A percentile compares a stretch with the other conserved stretches of the same genome.
Evolutionary conservation across 1,140 invertebrate species (phyloP).

Genomic region (Papilio machaon): DNA sequence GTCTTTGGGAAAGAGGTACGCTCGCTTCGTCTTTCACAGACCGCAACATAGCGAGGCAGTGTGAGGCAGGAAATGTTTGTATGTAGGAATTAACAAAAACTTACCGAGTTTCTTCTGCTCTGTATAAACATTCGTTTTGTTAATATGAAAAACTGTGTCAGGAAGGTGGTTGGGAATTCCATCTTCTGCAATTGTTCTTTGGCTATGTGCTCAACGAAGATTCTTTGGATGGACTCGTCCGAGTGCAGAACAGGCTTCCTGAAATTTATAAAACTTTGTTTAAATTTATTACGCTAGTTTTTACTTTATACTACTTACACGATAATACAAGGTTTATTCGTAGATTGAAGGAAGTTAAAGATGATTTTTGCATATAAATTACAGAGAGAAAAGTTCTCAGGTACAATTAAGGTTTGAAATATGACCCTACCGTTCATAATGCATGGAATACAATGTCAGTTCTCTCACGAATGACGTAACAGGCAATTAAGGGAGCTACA

Average conservation of each 20-base stretch:
- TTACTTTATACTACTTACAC: no score
- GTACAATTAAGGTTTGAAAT: background rate
- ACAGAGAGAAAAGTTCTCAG: background rate
- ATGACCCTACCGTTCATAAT: background rate
- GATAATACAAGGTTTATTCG: no score
- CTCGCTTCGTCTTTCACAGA: no score
- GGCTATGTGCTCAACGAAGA: slow-evolving; percentile 71
- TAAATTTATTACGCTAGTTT: background rate
- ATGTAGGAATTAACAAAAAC: slow-evolving; percentile 30
- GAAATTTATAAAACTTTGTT: slow-evolving; percentile 40
- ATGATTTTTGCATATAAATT: no score
- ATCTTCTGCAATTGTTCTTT: slow-evolving; percentile 73
- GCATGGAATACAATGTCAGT: slow-evolving; percentile 21
- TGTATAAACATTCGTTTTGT: slow-evolving; percentile 82
- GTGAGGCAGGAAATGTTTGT: background rate
- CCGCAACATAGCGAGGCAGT: no score
- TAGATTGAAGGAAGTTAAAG: no score
- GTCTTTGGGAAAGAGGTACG: no score
- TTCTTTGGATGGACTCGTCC: slow-evolving; percentile 73
- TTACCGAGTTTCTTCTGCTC: slow-evolving; percentile 78
- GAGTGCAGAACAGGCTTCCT: slow-evolving; percentile 73
- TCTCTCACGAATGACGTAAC: slow-evolving; percentile 23
- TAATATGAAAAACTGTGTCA: slow-evolving; percentile 81
- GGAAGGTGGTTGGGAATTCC: slow-evolving; percentile 81
- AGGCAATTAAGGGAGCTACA: slow-evolving; percentile 34